Evolutionary conservation across 2,797 vertebrate species (phyloP).

Genomic region (Xenopus petersii): DNA sequence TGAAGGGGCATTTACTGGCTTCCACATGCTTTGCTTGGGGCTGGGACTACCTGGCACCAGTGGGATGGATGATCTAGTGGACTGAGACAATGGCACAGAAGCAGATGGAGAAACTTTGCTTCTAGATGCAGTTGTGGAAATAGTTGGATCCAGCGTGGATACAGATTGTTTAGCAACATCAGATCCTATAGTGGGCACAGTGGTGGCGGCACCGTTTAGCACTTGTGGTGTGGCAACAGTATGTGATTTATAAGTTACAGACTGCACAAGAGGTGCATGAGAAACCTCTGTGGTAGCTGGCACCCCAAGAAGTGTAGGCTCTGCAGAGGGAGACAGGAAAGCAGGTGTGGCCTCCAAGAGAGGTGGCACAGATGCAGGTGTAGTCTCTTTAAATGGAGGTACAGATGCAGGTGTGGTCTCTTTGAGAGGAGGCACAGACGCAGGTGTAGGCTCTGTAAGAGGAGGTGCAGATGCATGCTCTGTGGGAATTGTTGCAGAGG

Average conservation of each 20-base stretch:
- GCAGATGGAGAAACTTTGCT: conserved; percentile 11
- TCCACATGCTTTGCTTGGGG: conserved; percentile 52
- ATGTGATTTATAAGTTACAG: conserved; percentile 29
- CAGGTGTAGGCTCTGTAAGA: not conserved
- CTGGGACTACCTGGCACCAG: conserved; percentile 15
- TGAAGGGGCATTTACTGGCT: conserved; percentile 41
- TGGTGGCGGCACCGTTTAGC: not conserved
- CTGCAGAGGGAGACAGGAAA: not conserved
- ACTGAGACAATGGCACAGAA: not conserved
- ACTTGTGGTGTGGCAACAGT: not conserved
- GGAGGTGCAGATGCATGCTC: not conserved
- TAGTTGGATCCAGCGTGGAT: conserved; percentile 1
- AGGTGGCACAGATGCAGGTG: not conserved
- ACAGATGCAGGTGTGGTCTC: not conserved
- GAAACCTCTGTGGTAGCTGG: not conserved
- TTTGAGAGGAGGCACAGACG: not conserved
- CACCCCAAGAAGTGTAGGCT: not conserved
- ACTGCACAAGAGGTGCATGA: not conserved
- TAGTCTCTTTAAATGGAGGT: not conserved
- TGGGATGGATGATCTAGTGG: not conserved
- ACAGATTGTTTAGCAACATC: not conserved
- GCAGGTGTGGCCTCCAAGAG: not conserved
- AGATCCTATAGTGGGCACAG: conserved; percentile 8
- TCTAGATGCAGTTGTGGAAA: not conserved
- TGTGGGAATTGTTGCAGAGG: not conserved